Percentiles rank a stretch among this genome's conserved stretches.
These are phyloP conservation scores for Cryptotermes secundus DNA, from an alignment of 1,140 invertebrate genomes.

Conservation along the genomic window DNA sequence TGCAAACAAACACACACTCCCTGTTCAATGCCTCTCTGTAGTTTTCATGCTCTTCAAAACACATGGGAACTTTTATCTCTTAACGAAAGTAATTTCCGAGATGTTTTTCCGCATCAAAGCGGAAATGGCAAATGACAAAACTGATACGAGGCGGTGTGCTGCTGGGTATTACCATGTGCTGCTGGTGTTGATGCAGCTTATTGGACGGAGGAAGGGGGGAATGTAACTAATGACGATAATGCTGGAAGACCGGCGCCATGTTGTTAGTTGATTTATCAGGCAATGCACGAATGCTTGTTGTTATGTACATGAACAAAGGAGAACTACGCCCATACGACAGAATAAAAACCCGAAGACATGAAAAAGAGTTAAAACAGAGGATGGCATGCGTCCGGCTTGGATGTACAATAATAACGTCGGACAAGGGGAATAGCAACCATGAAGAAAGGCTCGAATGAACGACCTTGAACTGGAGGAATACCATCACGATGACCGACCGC, in stretches of 20 bases:
- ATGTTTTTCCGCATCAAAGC: not conserved
- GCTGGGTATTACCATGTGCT: not conserved
- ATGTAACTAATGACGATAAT: not conserved
- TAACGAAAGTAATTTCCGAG: not conserved
- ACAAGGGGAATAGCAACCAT: not conserved
- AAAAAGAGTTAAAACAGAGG: not conserved
- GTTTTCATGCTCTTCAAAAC: not conserved
- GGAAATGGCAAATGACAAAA: not conserved
- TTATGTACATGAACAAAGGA: not conserved
- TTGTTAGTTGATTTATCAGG: not conserved
- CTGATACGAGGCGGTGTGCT: not conserved
- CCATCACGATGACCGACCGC: slow-evolving; percentile 4
- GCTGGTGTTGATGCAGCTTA: not conserved
- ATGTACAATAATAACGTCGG: not conserved
- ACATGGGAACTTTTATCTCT: not conserved
- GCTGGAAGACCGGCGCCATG: not conserved
- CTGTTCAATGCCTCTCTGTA: not conserved
- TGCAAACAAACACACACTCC: no score
- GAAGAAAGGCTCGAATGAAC: not conserved
- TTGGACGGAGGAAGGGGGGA: not conserved
- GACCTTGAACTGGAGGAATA: slow-evolving; percentile 10
- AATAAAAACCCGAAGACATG: not conserved
- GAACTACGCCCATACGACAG: not conserved
- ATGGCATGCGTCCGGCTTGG: not conserved
- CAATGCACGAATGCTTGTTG: not conserved